phyloP scores from a whole-genome alignment of 2,113 vertebrate species.

The Aldabrachelys gigantea region DNA sequence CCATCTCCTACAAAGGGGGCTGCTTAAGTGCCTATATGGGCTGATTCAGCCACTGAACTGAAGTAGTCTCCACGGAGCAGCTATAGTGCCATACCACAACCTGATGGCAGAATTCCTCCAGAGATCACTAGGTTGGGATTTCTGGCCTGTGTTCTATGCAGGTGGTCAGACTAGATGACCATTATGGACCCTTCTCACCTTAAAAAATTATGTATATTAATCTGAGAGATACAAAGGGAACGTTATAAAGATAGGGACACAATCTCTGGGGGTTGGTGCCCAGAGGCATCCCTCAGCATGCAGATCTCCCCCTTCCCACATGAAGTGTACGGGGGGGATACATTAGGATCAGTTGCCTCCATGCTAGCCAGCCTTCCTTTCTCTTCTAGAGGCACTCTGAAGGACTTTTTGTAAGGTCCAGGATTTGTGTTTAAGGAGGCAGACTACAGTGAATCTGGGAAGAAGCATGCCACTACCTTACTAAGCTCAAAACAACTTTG shows the following conservation, averaged over 20 bases:
- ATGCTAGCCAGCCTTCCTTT: not conserved
- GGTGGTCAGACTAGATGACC: not conserved
- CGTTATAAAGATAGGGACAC: not conserved
- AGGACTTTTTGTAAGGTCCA: too few relatives aligned
- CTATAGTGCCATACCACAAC: not conserved
- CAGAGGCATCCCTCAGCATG: not conserved
- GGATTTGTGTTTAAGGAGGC: too few relatives aligned
- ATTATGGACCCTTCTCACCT: not conserved
- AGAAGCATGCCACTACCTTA: too few relatives aligned
- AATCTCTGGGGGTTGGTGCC: not conserved
- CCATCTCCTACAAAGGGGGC: accelerated
- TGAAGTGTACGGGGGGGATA: not conserved
- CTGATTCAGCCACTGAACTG: not conserved
- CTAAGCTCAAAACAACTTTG: too few relatives aligned
- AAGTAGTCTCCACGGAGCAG: not conserved
- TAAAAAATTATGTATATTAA: not conserved
- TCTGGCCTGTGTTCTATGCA: not conserved
- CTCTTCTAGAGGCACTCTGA: too few relatives aligned
- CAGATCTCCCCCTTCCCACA: not conserved
- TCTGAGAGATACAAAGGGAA: not conserved
- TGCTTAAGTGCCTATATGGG: not conserved
- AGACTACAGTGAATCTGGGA: too few relatives aligned
- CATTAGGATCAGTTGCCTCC: not conserved
- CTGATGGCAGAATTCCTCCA: not conserved
- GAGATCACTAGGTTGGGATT: not conserved